Evolutionary conservation across 2,888 invertebrate species (phyloP).

Genomic region (Diachrysia chrysitis): DNA sequence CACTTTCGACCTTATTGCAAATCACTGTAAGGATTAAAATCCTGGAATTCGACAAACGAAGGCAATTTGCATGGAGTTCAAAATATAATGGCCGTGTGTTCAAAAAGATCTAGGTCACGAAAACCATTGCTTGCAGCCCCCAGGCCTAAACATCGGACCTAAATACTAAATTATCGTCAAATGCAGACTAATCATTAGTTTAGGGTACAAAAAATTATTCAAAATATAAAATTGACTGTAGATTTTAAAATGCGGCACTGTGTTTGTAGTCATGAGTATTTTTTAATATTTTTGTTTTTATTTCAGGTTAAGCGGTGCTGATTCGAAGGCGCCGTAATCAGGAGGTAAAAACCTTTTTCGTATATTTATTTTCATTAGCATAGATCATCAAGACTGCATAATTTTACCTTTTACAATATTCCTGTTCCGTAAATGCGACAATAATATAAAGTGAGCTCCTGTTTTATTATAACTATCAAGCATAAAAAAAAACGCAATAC

Average conservation of each 20-base stretch:
- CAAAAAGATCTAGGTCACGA: constrained; percentile 87
- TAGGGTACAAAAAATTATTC: constrained; percentile 74
- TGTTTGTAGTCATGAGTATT: constrained; percentile 58
- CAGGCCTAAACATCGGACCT: constrained; percentile 80
- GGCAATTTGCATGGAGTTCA: constrained; percentile 62
- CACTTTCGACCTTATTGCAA: constrained; percentile 60
- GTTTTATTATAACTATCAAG: no score
- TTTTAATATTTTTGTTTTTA: constrained; percentile 60
- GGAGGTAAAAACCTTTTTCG: constrained; percentile 68
- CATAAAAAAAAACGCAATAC: no score
- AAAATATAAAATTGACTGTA: constrained; percentile 73
- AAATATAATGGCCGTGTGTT: constrained; percentile 69
- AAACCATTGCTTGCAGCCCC: constrained; percentile 82
- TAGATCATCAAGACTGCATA: constrained; percentile 12
- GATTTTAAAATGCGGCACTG: constrained; percentile 65
- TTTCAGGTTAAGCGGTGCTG: constrained; percentile 64
- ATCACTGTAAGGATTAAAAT: constrained; percentile 47
- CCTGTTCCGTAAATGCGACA: neutral
- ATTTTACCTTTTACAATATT: neutral
- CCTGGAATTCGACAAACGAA: constrained; percentile 50
- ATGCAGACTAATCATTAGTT: constrained; percentile 81
- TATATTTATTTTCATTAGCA: constrained; percentile 54
- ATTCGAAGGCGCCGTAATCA: constrained; percentile 47
- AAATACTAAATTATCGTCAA: constrained; percentile 85
- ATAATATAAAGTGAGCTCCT: neutral